phyloP scores from a whole-genome alignment of 2,797 vertebrate genomes.

The Chelonia mydas region DNA sequence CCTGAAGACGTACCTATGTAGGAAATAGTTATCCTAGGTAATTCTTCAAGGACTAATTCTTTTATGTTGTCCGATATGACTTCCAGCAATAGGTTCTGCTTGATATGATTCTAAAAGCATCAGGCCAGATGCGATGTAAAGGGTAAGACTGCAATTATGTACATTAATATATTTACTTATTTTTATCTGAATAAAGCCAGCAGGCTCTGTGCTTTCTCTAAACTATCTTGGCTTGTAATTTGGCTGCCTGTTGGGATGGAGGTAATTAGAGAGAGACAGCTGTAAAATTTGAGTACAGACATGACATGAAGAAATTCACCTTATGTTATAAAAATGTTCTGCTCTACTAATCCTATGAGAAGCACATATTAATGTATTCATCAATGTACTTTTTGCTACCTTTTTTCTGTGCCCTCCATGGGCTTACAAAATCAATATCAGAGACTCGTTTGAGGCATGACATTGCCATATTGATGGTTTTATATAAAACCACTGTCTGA shows the following conservation, averaged over 20 bases:
- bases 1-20: neutral
- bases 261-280: slow-evolving; percentile 19
- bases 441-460: neutral
- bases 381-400: neutral
- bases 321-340: slow-evolving; percentile 3
- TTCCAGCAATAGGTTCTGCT: slow-evolving; percentile 18
- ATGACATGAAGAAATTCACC: neutral
- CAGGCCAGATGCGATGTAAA: neutral
- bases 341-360: neutral
- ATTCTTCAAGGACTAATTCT: neutral
- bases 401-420: neutral
- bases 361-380: neutral
- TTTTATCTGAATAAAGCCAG: slow-evolving; percentile 40
- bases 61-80: slow-evolving; percentile 6
- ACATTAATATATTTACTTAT: slow-evolving; percentile 51
- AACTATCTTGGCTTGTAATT: slow-evolving; percentile 42
- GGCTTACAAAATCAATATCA: neutral
- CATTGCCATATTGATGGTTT: neutral
- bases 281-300: neutral
- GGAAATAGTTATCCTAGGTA: no score
- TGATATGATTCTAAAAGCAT: neutral
- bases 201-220: slow-evolving; percentile 34
- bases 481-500: slow-evolving; percentile 27
- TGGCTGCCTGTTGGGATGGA: slow-evolving; percentile 46
- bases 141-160: slow-evolving; percentile 32